Evolutionary conservation across 2,888 invertebrate genomes (phyloP).

Genomic region (Pedicia rivosa): DNA sequence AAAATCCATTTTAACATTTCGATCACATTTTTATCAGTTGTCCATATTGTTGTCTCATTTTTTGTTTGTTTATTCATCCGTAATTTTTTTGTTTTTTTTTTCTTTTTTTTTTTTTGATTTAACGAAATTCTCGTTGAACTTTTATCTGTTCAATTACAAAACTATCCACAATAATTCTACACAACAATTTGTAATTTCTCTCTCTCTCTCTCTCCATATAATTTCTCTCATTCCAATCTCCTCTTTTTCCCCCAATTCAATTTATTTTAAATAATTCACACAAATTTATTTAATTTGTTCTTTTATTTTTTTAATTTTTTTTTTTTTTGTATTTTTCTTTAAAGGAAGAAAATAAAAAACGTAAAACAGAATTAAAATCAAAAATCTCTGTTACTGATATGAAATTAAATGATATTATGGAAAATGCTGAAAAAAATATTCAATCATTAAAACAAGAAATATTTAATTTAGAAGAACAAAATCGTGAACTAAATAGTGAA

Average conservation of each 20-base stretch:
- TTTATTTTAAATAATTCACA: neutral
- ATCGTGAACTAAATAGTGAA: conserved; percentile 17
- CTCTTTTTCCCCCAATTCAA: neutral
- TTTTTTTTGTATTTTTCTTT: conserved; percentile 9
- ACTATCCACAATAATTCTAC: no score
- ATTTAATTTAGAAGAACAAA: conserved; percentile 20
- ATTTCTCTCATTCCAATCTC: neutral
- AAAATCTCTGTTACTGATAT: conserved; percentile 19
- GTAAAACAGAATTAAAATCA: conserved; percentile 1
- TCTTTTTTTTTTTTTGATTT: no score
- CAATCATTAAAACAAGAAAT: conserved; percentile 22
- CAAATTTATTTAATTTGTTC: neutral
- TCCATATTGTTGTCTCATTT: no score
- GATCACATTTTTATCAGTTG: no score
- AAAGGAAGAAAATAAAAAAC: conserved; percentile 1
- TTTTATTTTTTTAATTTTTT: conserved; percentile 13
- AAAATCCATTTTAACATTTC: no score
- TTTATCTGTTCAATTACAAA: no score
- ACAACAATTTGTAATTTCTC: no score
- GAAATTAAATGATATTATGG: conserved; percentile 25
- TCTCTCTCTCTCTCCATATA: no score
- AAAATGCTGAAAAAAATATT: conserved; percentile 24
- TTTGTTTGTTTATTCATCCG: no score
- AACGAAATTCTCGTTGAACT: no score
- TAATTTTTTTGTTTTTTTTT: no score